These are phyloP conservation scores for Hymenochirus boettgeri DNA, from an alignment of 2,113 vertebrate genomes.

Conservation along the genomic window DNA sequence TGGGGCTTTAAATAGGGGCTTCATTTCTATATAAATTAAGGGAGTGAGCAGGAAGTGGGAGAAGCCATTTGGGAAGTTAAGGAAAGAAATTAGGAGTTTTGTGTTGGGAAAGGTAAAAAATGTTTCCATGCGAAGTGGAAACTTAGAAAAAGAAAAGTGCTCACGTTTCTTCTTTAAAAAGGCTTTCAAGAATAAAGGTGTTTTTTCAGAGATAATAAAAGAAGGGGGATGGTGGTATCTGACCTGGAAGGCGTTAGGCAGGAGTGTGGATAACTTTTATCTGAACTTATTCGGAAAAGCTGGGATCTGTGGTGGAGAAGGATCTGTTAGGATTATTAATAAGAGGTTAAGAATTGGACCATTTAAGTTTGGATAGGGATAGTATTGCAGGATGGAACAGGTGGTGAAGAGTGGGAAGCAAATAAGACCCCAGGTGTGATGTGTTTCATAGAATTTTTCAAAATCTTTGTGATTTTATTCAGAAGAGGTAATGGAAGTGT, in stretches of 20 bases:
- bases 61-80: not conserved
- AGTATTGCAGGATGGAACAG: not conserved
- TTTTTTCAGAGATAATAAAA: not conserved
- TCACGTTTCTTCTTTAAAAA: slow-evolving; percentile 7
- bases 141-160: not conserved
- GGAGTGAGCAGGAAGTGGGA: not conserved
- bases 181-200: not conserved
- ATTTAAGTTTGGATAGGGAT: fast-evolving
- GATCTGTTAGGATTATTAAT: not conserved
- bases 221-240: no score
- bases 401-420: no score
- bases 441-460: not conserved
- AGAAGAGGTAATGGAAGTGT: not conserved
- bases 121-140: not conserved
- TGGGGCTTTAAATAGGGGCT: not conserved
- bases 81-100: not conserved
- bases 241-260: no score
- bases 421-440: no score
- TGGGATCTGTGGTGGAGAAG: not conserved
- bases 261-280: not conserved
- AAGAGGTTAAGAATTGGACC: not conserved
- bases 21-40: not conserved
- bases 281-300: not conserved
- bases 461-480: not conserved
- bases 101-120: not conserved